Conservation (phyloP, 2,113 vertebrate species). For the Periophthalmodon schlosseri region DNA sequence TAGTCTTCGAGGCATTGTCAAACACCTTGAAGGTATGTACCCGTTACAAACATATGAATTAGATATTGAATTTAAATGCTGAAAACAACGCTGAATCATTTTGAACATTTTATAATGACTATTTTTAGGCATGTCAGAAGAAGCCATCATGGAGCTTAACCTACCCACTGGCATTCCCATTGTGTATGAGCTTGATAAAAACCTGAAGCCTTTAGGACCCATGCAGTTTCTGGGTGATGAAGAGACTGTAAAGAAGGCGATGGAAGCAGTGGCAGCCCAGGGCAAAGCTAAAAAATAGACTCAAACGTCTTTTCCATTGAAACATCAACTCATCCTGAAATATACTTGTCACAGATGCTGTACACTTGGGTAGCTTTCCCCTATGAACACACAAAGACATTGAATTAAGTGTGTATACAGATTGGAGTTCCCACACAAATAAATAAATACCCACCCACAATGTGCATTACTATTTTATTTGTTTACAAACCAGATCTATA, state of each 20-base stretch:
- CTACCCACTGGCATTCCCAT: slow-evolving; percentile 96
- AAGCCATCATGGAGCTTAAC: slow-evolving; percentile 97
- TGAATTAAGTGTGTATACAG: too few relatives aligned
- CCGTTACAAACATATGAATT: not conserved
- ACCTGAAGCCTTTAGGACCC: slow-evolving; percentile 93
- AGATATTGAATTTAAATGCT: not conserved
- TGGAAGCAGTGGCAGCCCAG: slow-evolving; percentile 97
- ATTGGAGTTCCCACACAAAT: too few relatives aligned
- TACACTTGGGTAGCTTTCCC: too few relatives aligned
- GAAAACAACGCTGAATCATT: not conserved
- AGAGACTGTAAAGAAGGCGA: slow-evolving; percentile 94
- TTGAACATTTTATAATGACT: not conserved
- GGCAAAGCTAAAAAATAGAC: slow-evolving; percentile 86
- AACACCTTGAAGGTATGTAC: slow-evolving; percentile 83
- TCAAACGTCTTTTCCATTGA: slow-evolving; percentile 16
- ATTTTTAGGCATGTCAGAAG: slow-evolving; percentile 86
- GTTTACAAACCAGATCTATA: too few relatives aligned
- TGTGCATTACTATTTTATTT: too few relatives aligned
- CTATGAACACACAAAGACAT: too few relatives aligned
- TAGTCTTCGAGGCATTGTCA: slow-evolving; percentile 90
- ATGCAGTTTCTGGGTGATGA: slow-evolving; percentile 95
- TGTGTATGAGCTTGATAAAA: slow-evolving; percentile 94
- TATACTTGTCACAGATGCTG: slow-evolving; percentile 8
- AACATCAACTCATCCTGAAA: slow-evolving; percentile 24
- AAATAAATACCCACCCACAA: too few relatives aligned